These are phyloP conservation scores for Phainopepla nitens DNA, from an alignment of 2,113 vertebrate species.

Conservation along the genomic window DNA sequence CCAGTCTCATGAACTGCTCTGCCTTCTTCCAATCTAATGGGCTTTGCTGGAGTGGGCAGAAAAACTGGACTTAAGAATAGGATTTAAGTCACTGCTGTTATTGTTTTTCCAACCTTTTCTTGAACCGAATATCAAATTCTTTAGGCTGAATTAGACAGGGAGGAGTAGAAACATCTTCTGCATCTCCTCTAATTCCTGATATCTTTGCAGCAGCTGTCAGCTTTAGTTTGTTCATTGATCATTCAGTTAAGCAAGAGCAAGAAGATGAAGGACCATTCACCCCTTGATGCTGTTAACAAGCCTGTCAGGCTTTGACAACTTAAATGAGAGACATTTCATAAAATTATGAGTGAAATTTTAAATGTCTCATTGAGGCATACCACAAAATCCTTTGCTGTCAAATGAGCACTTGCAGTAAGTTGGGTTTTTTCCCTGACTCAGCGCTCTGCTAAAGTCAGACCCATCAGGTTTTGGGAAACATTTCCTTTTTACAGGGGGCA, in stretches of 20 bases:
- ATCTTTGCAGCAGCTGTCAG: conserved; percentile 19
- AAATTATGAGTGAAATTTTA: conserved; percentile 50
- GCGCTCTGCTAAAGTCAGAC: background rate
- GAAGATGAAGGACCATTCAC: conserved; percentile 49
- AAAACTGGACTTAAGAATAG: background rate
- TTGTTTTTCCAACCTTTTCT: background rate
- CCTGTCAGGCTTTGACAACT: conserved; percentile 51
- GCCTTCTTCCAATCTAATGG: background rate
- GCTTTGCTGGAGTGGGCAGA: background rate
- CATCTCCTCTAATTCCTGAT: conserved; percentile 20
- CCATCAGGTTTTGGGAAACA: background rate
- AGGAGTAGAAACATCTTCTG: conserved; percentile 5
- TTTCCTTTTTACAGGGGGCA: background rate
- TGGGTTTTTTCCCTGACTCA: background rate
- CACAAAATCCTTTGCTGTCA: conserved; percentile 36
- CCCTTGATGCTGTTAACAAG: conserved; percentile 52
- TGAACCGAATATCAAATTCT: background rate
- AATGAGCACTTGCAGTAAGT: background rate
- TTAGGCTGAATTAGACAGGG: background rate
- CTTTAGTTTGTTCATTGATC: conserved; percentile 56
- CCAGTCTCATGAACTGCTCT: background rate
- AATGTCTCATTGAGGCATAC: background rate
- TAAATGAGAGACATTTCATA: conserved; percentile 48
- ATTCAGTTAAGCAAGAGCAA: conserved; percentile 43
- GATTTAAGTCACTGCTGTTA: background rate